Evolutionary conservation across 2,888 invertebrate species (phyloP).

Genomic region (Pseudoips prasinana): DNA sequence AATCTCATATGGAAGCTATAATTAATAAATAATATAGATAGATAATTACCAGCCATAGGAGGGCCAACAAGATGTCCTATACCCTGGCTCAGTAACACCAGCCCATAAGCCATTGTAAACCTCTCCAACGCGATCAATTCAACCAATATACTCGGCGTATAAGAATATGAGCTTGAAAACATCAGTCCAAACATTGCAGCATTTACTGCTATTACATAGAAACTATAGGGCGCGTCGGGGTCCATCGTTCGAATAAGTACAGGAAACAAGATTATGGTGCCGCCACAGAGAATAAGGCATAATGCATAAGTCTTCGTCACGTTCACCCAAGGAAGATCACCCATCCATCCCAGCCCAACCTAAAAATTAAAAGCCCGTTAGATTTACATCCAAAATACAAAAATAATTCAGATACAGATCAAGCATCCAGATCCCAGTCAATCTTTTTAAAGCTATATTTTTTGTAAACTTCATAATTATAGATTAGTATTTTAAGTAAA

Average conservation of each 20-base stretch:
- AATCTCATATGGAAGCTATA: no score
- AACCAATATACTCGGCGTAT: conserved; percentile 95
- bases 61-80: conserved; percentile 96
- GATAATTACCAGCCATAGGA: conserved; percentile 90
- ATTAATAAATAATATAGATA: no score
- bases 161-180: conserved; percentile 95
- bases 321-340: conserved; percentile 93
- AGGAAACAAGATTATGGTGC: conserved; percentile 83
- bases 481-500: no score
- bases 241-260: conserved; percentile 67
- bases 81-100: conserved; percentile 94
- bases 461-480: no score
- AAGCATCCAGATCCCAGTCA: no score
- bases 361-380: conserved; percentile 44
- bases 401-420: no score
- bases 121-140: conserved; percentile 94
- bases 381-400: no score
- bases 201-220: conserved; percentile 73
- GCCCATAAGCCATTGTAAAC: conserved; percentile 96
- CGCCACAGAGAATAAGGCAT: conserved; percentile 87
- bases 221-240: conserved; percentile 61
- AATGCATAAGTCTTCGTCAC: conserved; percentile 91
- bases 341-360: conserved; percentile 93
- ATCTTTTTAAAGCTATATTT: no score
- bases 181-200: conserved; percentile 91